Base-by-base conservation (phyloP, 2,888 invertebrate species). In the Leptothorax acervorum region DNA sequence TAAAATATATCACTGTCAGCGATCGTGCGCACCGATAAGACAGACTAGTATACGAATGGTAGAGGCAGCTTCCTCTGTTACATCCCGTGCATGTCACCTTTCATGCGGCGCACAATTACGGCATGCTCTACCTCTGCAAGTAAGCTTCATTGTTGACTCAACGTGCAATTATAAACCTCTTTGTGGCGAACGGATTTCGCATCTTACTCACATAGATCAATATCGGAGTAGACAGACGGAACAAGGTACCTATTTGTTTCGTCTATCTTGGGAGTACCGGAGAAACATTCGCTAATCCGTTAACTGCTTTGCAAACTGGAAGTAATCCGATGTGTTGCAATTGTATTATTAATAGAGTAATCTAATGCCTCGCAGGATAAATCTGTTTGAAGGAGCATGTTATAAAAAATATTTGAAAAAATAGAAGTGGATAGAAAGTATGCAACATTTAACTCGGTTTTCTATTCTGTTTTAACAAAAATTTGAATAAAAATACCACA, bases 1-100 rank as follows among this genome's bases (percentile, higher is more conserved):
- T 66, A 55, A 78, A 75, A 82, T 85, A 82, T 70, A 87, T 74
- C 62, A 60, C 31, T 53, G 35, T 48, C 74, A 23, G 35, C n/a
- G 66, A 70, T 68, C 11, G 31, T 63, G 66, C 12, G 48, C n/a
- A 9, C 18, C 31, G 71, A 62, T 48, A 75, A 86, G 71, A 45
- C 42, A 28, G 35, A 23, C 53, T 48, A 57, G 18, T 31, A 60
- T 31, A 60, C 71, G 79, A 66, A 23, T 39, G 55, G 31, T 23
- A 31, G 48, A 79, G 28, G 68, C 68, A 71, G 60, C 57, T 39
- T 71, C 60, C 39, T 71, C 60, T 71, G 68, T 70, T 79, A 60
- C 60, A 39, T 71, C 12, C 5, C 60, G 73, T 1, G 55, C 55
- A 60, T 51, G 79, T 60, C 73, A 48, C 48, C 28, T 81, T 70